phyloP scores from a whole-genome alignment of 2,888 invertebrate species.

The Ectropis crepuscularia region DNA sequence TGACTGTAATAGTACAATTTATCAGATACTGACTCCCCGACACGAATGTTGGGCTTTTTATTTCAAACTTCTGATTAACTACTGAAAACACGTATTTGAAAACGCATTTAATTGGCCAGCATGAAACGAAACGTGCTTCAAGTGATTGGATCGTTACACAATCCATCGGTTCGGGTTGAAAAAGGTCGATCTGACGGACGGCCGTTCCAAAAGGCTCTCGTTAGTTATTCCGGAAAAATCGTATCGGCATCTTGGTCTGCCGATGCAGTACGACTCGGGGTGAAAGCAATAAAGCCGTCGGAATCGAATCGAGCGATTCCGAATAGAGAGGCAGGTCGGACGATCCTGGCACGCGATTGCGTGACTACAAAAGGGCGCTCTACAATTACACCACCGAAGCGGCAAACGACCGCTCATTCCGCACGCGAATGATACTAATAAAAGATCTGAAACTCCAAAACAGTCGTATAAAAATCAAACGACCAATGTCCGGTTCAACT shows the following conservation, averaged over 20 bases:
- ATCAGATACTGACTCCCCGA: constrained; percentile 6
- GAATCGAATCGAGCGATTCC: constrained; percentile 40
- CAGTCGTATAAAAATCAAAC: constrained; percentile 55
- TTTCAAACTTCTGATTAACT: constrained; percentile 10
- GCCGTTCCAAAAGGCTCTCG: constrained; percentile 26
- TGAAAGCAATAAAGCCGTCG: constrained; percentile 45
- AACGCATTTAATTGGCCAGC: constrained; percentile 21
- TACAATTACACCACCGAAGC: constrained; percentile 63
- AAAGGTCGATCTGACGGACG: constrained; percentile 18
- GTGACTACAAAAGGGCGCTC: constrained; percentile 68
- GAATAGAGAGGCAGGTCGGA: constrained; percentile 40
- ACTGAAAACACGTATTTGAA: not conserved
- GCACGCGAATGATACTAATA: constrained; percentile 70
- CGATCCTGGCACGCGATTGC: constrained; percentile 69
- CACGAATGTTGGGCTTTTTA: constrained; percentile 20
- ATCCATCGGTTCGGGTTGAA: constrained; percentile 15
- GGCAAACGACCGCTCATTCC: constrained; percentile 63
- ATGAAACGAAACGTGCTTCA: constrained; percentile 10
- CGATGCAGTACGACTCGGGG: constrained; percentile 25
- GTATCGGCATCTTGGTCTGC: constrained; percentile 26
- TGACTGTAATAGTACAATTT: too few species aligned
- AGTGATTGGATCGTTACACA: constrained; percentile 22
- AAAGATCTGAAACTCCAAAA: constrained; percentile 58
- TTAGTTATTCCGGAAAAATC: constrained; percentile 35
- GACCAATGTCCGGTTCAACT: constrained; percentile 44